Base-by-base conservation (phyloP, 2,113 vertebrate species). In the Elaphurus davidianus region DNA sequence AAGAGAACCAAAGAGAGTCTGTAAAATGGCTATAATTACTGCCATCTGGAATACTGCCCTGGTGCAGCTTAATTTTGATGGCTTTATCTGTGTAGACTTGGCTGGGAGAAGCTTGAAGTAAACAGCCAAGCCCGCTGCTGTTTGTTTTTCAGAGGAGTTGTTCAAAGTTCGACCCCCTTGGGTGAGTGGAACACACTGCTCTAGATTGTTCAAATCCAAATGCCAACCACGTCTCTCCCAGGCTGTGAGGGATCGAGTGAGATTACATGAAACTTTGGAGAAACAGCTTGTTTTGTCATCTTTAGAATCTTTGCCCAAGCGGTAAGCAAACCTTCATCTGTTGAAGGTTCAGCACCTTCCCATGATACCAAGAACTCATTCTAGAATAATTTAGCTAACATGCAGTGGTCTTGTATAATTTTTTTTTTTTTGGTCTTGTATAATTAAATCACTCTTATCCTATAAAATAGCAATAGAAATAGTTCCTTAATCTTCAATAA, bases 141-240 rank as follows among this genome's bases (percentile, higher is more conserved):
- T 87, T 90, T 96, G 60, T 95, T 97, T 98, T 98, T 87, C 98
- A 99, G 99, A 98, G 79, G 76, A 97, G 7, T 96, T 98, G 36
- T 40, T 99, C 96, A 99, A 98, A 95, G 98, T 40, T 95, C 99
- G 99, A 79, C 98, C 98, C 50, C 98, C 98, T 0, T 99, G 99
- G 99, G 96, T 98, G 94, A 99, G 98, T 67, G 98, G 97, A 96
- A 94, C 97, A 19, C 90, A 96, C 93, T 97, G 94, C 87, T 97
- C 94, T 4, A 95, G 93, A 71, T 64, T 71, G 74, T 54, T 87
- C 36, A 94, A 27, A 50, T 59, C 87, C 94, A 96, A 81, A 67
- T 33, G 97, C 87, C 91, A 93, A 5, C 78, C 86, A 43, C 92
- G 78, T 13, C 94, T 95, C 50, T 82, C 92, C 62, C 90, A 79